Base-by-base conservation (phyloP, 1,140 invertebrate species). In the Microplitis mediator region DNA sequence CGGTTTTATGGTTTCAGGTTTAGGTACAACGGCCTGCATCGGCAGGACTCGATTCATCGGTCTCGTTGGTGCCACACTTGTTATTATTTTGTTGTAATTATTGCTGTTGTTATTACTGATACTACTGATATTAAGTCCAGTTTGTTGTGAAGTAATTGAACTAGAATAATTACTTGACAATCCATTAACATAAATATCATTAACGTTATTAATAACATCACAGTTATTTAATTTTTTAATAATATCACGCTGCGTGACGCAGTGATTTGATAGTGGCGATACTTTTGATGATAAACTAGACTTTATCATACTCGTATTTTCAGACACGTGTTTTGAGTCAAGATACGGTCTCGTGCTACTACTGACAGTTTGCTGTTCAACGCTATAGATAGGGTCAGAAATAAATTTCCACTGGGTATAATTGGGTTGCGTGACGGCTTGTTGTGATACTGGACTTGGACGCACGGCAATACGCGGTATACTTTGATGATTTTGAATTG, bases 31-130 rank as follows among this genome's bases (percentile, higher is more conserved):
- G 9, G 89, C 88, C 75, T 92, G 92, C 88, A 94, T 92, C 0
- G 93, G 93, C 36, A 93, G 76, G 11, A 94, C 93, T 68, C 92
- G 88, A 80, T 92, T 94, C 88, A 93, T 93, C 14, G 93, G 93
- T 69, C 92, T 84, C 64, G 79, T 85, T 0, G 85, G 85, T n/a
- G 76, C 77, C 6, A 76, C 78, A 52, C 73, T 79, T 78, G 87
- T 81, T 34, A 87, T 11, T 14, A 31, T 61, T 67, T 67, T 72
- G 61, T 34, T 45, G 9, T 36, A 32, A 35, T 6, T 54, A 67
- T 72, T 13, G 45, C 23, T 67, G 39, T 5, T 45, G 11, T 45
- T 45, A 45, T 69, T 68, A 50, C 68, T 75, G 36, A 66, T 64
- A 36, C 77, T 76, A 50, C 73, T 80, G 64, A 71, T 45, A 45